Evolutionary conservation across 1,140 invertebrate genomes (phyloP).

Genomic region (Lamellibrachia luymesi): DNA sequence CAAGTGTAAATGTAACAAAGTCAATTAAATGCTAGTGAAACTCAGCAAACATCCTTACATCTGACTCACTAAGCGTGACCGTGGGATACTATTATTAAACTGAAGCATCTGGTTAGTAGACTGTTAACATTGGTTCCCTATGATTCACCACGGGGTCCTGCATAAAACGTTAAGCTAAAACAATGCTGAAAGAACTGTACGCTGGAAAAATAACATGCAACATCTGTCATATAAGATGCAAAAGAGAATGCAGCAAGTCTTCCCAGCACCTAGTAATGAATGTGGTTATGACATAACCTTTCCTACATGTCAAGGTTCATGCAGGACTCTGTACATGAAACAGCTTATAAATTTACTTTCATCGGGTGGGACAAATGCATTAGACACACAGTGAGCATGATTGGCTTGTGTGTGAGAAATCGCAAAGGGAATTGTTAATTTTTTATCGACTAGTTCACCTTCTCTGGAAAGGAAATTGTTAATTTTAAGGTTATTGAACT

Average conservation of each 20-base stretch:
- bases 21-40: not conserved
- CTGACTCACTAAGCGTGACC: not conserved
- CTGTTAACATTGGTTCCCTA: not conserved
- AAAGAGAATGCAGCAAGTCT: not conserved
- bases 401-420: too few species aligned
- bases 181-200: not conserved
- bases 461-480: too few species aligned
- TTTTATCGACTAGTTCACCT: too few species aligned
- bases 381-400: too few species aligned
- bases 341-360: too few species aligned
- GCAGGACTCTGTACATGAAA: too few species aligned
- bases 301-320: too few species aligned
- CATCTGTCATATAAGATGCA: not conserved
- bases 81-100: too few species aligned
- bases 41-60: not conserved
- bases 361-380: too few species aligned
- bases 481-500: too few species aligned
- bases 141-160: not conserved
- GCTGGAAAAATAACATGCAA: not conserved
- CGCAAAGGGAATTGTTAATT: too few species aligned
- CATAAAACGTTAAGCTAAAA: not conserved
- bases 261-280: not conserved
- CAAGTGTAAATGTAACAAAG: not conserved
- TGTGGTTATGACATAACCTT: too few species aligned
- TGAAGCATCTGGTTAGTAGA: not conserved